Evolutionary conservation across 2,888 invertebrate genomes (phyloP).

Genomic region (Lottia scabra): DNA sequence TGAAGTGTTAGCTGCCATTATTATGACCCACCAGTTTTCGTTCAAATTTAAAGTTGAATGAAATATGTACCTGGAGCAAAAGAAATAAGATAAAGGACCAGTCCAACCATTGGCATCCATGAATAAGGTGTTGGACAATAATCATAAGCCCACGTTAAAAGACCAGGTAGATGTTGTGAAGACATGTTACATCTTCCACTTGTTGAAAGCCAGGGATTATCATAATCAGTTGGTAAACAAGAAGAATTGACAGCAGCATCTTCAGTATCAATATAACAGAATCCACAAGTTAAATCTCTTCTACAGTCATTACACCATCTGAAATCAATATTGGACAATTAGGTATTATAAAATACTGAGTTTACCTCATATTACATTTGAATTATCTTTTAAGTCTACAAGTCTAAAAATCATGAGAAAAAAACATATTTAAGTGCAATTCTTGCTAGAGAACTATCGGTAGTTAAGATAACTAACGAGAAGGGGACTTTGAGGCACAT

Average conservation of each 20-base stretch:
- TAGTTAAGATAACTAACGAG: no score
- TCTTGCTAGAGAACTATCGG: no score
- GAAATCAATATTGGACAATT: background rate
- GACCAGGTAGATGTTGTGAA: constrained; percentile 29
- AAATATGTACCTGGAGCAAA: constrained; percentile 69
- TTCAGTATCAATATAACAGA: constrained; percentile 65
- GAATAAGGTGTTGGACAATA: constrained; percentile 70
- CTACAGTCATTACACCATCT: constrained; percentile 71
- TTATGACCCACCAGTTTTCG: no score
- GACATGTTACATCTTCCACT: constrained; percentile 62
- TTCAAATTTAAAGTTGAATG: background rate
- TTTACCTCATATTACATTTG: no score
- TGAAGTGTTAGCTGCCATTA: no score
- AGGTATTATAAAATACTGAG: no score
- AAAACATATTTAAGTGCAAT: no score
- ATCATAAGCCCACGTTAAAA: constrained; percentile 69
- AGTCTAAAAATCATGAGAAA: no score
- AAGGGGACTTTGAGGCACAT: no score
- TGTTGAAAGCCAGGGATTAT: constrained; percentile 57
- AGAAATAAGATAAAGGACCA: constrained; percentile 70
- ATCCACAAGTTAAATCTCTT: constrained; percentile 70
- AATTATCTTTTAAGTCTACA: no score
- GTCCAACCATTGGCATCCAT: constrained; percentile 70
- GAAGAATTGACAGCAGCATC: constrained; percentile 58
- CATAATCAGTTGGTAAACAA: constrained; percentile 63